phyloP scores from a whole-genome alignment of 2,888 invertebrate species.

The Eulithis testata region DNA sequence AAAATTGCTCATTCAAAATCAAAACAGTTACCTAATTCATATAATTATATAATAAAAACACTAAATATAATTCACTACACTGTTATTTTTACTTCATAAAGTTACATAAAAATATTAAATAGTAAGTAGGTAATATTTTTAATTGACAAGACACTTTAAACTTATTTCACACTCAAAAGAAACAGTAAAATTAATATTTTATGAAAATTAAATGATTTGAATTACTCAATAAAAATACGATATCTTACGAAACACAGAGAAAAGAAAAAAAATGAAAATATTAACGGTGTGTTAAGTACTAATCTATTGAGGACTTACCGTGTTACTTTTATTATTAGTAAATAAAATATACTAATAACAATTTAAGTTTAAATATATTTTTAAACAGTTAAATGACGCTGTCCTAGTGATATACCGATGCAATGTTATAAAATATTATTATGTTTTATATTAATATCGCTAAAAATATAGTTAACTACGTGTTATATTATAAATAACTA shows the following conservation, averaged over 20 bases:
- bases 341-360: neutral
- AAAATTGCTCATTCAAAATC: neutral
- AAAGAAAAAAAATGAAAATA: no score
- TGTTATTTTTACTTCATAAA: no score
- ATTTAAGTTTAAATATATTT: neutral
- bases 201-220: no score
- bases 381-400: neutral
- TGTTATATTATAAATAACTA: neutral
- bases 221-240: no score
- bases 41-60: neutral
- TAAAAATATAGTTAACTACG: constrained; percentile 3
- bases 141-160: constrained; percentile 15
- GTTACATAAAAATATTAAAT: neutral
- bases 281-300: no score
- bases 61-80: neutral
- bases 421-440: constrained; percentile 1
- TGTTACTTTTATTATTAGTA: no score
- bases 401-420: constrained; percentile 4
- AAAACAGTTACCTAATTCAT: neutral
- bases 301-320: no score
- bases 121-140: constrained; percentile 7
- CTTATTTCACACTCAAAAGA: neutral
- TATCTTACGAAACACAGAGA: no score
- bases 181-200: neutral
- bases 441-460: neutral